Evolutionary conservation across 2,888 invertebrate species (phyloP), one percentile per base, ranked within the genome.

Genomic region (Cerceris ruficornis): DNA sequence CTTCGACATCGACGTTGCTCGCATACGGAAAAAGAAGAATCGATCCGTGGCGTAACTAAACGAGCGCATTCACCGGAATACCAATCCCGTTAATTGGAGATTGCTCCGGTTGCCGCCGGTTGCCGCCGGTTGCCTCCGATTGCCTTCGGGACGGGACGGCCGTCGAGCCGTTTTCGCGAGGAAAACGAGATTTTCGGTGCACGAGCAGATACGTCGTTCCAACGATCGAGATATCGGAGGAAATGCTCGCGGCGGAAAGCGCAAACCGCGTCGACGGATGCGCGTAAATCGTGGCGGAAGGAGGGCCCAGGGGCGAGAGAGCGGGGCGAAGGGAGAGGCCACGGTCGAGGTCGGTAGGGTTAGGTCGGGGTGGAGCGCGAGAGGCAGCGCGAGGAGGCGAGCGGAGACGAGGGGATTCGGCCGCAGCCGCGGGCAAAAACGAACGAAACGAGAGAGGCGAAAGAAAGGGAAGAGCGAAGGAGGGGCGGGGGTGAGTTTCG

Each of bases 241-340:
- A 28, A 15, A 6, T 14, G 11, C 7, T n/a, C 43, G 60, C 7
- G 8, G 62, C 41, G 54, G 69, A 61, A 69, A 62, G 28, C 52
- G 62, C 73, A 15, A 69, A n/a, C 54, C 15, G n/a, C 14, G 15
- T 69, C 58, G 58, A 52, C 61, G 49, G 50, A 6, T 28, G n/a
- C 58, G n/a, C 46, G n/a, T 68, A 78, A 75, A 78, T 78, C 71
- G 69, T 77, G 65, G 65, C 15, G 42, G 49, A 62, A 66, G 66
- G 73, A 39, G 60, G 60, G 59, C 60, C 68, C 17, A 61, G 76
- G 67, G 66, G 75, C 61, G 60, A 58, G 43, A 39, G 28, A 39
- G 17, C 39, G 50, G 8, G 39, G 8, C 46, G 46, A 46, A 11
- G 46, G 9, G 9, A 11, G 46, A 13, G 7, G 42, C 41, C 54